A percentile compares a stretch with the other conserved stretches of the same genome.
Conservation (phyloP, 2,113 vertebrate genomes). For the Forbesichthys agassizii region DNA sequence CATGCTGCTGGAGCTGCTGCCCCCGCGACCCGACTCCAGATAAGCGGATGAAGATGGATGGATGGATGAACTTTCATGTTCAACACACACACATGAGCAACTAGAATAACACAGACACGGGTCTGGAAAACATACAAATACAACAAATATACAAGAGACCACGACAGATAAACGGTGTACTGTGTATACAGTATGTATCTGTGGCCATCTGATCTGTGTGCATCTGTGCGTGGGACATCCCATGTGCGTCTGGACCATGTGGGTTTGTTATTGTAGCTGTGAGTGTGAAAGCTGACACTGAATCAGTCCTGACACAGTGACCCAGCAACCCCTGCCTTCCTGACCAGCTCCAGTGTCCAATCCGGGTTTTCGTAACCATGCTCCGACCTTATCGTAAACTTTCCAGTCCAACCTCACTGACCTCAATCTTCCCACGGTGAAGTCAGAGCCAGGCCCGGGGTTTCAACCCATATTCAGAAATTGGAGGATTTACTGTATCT, state of each 20-base stretch:
- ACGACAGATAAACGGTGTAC: background rate
- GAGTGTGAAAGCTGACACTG: conserved; percentile 3
- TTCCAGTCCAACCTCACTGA: background rate
- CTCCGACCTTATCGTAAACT: conserved; percentile 16
- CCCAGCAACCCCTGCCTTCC: conserved; percentile 50
- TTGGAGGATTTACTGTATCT: conserved; percentile 14
- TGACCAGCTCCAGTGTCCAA: conserved; percentile 41
- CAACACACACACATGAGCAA: too few species aligned
- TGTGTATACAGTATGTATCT: background rate
- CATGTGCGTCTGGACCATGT: background rate
- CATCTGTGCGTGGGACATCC: background rate
- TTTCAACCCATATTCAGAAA: conserved; percentile 46
- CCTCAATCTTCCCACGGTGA: conserved; percentile 5
- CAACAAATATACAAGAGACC: background rate
- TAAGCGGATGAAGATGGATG: too few species aligned
- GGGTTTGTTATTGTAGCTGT: background rate
- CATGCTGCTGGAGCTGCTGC: too few species aligned
- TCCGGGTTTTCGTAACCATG: conserved; percentile 36
- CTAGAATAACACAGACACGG: too few species aligned
- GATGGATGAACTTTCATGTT: too few species aligned
- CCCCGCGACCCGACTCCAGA: too few species aligned
- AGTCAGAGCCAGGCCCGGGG: background rate
- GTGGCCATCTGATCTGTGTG: background rate
- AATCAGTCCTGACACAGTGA: conserved; percentile 38
- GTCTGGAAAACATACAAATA: too few species aligned